These are phyloP conservation scores for Mus spicilegus DNA, from an alignment of 2,113 vertebrate genomes.

Conservation along the genomic window DNA sequence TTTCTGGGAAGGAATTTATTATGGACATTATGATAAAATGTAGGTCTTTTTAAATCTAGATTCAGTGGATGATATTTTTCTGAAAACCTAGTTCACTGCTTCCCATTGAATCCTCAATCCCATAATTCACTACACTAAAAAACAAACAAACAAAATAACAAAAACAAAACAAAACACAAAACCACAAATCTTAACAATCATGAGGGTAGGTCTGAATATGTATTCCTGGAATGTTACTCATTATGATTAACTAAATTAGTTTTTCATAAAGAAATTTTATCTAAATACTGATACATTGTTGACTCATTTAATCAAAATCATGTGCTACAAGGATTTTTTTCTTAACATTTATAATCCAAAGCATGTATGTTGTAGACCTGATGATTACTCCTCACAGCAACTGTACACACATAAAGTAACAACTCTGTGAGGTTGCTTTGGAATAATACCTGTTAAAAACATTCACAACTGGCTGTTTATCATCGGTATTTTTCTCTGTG, in stretches of 20 bases:
- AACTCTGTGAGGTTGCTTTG: background rate
- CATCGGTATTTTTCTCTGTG: background rate
- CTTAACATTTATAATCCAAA: slow-evolving; percentile 9
- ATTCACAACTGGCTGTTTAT: background rate
- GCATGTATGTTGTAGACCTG: background rate
- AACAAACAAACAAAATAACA: too few relatives aligned
- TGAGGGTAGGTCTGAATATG: background rate
- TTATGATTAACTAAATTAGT: background rate
- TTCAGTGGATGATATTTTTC: background rate
- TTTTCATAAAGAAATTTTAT: background rate
- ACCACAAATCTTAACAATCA: background rate
- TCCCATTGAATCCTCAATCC: background rate
- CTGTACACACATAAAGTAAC: background rate
- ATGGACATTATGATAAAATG: background rate
- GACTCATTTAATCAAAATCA: background rate
- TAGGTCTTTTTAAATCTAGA: background rate
- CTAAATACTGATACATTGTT: background rate
- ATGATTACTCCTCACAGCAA: background rate
- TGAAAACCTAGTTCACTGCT: background rate
- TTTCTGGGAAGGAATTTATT: background rate
- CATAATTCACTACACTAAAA: background rate
- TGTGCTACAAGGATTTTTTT: background rate
- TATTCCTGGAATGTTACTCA: background rate
- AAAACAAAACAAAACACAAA: background rate
- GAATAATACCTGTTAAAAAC: background rate